Percentiles rank a stretch among this genome's conserved stretches.
These are phyloP conservation scores for Tachyglossus aculeatus DNA, from an alignment of 2,797 vertebrate species.

Conservation along the genomic window DNA sequence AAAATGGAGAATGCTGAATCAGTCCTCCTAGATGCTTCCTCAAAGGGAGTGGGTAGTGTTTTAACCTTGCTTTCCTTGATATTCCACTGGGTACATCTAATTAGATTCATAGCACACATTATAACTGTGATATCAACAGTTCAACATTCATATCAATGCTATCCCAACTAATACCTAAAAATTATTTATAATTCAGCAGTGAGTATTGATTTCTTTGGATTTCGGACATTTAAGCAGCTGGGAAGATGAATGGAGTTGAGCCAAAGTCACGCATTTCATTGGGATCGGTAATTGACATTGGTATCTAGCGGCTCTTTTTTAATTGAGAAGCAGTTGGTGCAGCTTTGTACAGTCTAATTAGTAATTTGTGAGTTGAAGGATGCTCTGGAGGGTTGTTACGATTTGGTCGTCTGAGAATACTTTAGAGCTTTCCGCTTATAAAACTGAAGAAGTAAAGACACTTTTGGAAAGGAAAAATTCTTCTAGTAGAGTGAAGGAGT, in stretches of 20 bases:
- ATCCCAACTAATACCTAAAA: conserved; percentile 39
- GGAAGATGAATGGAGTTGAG: conserved; percentile 52
- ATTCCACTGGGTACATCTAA: conserved; percentile 33
- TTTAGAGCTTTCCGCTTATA: not conserved
- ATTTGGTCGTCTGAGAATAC: not conserved
- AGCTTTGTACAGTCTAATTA: conserved; percentile 8
- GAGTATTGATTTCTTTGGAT: conserved; percentile 51
- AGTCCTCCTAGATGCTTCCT: conserved; percentile 16
- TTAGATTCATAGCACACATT: conserved; percentile 39
- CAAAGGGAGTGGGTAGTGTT: conserved; percentile 11
- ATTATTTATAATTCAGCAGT: conserved; percentile 39
- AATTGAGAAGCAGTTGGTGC: not conserved
- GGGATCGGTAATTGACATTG: not conserved
- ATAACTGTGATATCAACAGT: conserved; percentile 28
- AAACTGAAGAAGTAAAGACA: not conserved
- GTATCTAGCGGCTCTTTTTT: not conserved
- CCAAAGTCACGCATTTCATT: conserved; percentile 23
- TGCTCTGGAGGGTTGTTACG: too few relatives aligned
- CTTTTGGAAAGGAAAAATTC: not conserved
- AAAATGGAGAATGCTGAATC: conserved; percentile 1
- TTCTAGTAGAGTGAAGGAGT: not conserved
- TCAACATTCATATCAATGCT: conserved; percentile 34
- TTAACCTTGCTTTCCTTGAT: conserved; percentile 39
- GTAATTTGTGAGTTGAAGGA: not conserved
- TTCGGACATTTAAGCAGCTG: conserved; percentile 33